Conservation (phyloP, 2,797 vertebrate genomes). For the Ataeniobius toweri region DNA sequence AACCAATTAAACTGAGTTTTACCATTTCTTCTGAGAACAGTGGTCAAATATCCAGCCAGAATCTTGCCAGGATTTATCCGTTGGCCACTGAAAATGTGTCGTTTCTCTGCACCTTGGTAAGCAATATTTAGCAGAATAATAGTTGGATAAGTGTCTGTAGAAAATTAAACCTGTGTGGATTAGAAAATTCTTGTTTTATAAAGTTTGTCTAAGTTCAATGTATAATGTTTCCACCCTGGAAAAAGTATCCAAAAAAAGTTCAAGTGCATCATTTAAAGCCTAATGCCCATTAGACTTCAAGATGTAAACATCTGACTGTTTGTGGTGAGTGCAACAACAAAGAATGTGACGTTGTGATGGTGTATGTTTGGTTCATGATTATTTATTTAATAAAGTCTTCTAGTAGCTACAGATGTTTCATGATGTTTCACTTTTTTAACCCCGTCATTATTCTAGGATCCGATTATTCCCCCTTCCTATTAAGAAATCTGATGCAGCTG, state of each 20-base stretch:
- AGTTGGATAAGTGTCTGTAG: background rate
- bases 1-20: too few relatives aligned
- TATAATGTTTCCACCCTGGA: too few relatives aligned
- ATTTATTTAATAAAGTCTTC: background rate
- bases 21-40: too few relatives aligned
- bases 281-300: background rate
- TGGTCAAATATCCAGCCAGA: too few relatives aligned
- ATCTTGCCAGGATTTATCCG: background rate
- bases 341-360: background rate
- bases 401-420: too few relatives aligned
- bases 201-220: background rate
- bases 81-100: background rate
- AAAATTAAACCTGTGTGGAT: background rate
- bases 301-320: background rate
- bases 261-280: background rate
- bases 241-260: background rate
- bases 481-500: background rate
- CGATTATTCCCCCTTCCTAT: background rate
- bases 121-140: background rate
- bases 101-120: background rate
- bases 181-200: background rate
- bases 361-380: background rate
- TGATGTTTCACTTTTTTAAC: background rate
- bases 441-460: background rate
- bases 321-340: background rate